Conservation (phyloP, 2,113 vertebrate species). For the Colistium nudipinnis region DNA sequence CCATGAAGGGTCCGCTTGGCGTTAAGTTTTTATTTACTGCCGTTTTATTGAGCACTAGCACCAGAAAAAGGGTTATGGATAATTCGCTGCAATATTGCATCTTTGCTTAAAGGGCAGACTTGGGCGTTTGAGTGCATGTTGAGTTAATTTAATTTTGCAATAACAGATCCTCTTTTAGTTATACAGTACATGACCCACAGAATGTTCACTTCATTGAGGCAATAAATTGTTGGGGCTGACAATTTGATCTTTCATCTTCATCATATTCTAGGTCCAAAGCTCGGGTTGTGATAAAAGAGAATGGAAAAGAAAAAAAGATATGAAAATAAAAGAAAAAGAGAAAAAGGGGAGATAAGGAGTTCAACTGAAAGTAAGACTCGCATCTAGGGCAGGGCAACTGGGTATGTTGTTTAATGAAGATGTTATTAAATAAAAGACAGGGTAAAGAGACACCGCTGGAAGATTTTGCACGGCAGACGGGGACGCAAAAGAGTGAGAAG, state of each 20-base stretch:
- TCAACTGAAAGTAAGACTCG: no score
- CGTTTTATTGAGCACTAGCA: conserved; percentile 8
- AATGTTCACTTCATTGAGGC: conserved; percentile 5
- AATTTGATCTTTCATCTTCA: conserved; percentile 24
- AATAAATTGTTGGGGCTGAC: not conserved
- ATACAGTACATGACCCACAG: not conserved
- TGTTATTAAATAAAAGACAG: no score
- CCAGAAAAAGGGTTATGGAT: conserved; percentile 15
- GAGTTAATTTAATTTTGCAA: not conserved
- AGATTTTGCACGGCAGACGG: no score
- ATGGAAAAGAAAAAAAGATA: not conserved
- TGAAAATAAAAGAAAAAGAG: conserved; percentile 21
- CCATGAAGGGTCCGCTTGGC: conserved; percentile 4
- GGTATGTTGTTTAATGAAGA: no score
- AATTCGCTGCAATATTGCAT: conserved; percentile 1
- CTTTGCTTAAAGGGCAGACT: conserved; percentile 8
- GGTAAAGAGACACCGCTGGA: no score
- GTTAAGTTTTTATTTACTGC: conserved; percentile 10
- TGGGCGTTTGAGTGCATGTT: no score
- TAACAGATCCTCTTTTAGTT: not conserved
- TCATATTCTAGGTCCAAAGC: conserved; percentile 18
- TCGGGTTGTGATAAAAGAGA: conserved; percentile 5
- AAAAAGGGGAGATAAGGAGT: no score
- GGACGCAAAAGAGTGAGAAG: no score
- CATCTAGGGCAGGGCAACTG: no score